These are phyloP conservation scores for Cyanoramphus novaezelandiae DNA, from an alignment of 2,113 vertebrate species.

Conservation along the genomic window DNA sequence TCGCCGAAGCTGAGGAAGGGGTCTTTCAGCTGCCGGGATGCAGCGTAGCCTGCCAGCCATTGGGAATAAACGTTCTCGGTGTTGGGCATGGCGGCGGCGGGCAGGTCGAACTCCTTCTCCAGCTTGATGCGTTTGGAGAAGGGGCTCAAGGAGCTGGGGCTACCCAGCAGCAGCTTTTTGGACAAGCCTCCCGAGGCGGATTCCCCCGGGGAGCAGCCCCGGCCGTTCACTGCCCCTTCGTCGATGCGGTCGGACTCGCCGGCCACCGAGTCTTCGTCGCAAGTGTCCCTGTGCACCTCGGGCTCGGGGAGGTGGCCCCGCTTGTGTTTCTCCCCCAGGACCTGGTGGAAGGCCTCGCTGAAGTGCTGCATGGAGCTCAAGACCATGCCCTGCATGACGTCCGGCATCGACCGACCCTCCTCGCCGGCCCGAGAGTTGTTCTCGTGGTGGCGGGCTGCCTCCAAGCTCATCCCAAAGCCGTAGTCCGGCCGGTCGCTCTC, in stretches of 20 bases:
- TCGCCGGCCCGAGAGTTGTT: constrained; percentile 84
- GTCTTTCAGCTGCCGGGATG: constrained; percentile 98
- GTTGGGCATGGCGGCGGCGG: constrained; percentile 95
- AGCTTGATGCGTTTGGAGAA: constrained; percentile 99
- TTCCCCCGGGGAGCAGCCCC: constrained; percentile 94
- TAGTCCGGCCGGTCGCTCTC: constrained; percentile 87
- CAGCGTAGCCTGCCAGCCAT: constrained; percentile 97
- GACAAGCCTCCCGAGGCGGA: constrained; percentile 92
- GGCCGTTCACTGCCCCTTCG: constrained; percentile 90
- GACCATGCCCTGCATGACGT: constrained; percentile 97
- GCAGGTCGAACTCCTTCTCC: constrained; percentile 98
- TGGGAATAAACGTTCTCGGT: constrained; percentile 99
- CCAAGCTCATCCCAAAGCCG: constrained; percentile 92
- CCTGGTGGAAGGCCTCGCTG: constrained; percentile 94
- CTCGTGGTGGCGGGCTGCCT: constrained; percentile 91
- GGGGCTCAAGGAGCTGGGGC: constrained; percentile 95
- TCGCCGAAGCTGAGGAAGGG: constrained; percentile 98
- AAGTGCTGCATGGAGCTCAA: constrained; percentile 99
- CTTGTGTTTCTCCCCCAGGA: constrained; percentile 89
- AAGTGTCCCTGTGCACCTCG: constrained; percentile 91
- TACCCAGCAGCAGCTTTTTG: constrained; percentile 98
- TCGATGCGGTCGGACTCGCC: constrained; percentile 92
- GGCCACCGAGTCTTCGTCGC: constrained; percentile 90
- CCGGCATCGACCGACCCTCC: constrained; percentile 87
- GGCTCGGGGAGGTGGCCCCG: constrained; percentile 90